These are phyloP conservation scores for Esperia sulphurella DNA, from an alignment of 2,888 invertebrate genomes.

Conservation along the genomic window DNA sequence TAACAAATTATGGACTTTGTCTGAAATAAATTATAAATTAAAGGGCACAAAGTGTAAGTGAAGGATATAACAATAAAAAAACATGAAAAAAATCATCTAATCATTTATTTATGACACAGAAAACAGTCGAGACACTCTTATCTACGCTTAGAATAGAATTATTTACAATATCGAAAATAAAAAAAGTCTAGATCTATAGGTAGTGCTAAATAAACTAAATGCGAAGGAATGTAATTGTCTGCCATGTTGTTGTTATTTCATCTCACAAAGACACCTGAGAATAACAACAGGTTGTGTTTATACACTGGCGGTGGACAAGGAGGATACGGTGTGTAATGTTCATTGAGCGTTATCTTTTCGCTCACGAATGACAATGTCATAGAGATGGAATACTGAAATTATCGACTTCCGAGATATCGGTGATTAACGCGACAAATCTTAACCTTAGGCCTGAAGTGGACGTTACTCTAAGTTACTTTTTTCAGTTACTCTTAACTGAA, in stretches of 20 bases:
- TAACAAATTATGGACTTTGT: too few species aligned
- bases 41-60: background rate
- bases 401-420: too few species aligned
- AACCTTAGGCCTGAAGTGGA: too few species aligned
- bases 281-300: too few species aligned
- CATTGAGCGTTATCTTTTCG: too few species aligned
- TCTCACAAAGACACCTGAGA: background rate
- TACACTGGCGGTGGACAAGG: too few species aligned
- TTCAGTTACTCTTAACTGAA: too few species aligned
- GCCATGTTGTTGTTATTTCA: background rate
- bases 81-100: constrained; percentile 23
- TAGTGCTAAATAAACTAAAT: constrained; percentile 38
- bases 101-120: constrained; percentile 32
- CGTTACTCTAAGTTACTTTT: too few species aligned
- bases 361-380: too few species aligned
- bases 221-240: constrained; percentile 57
- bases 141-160: background rate
- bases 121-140: background rate
- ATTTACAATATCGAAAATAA: constrained; percentile 1
- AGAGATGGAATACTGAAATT: too few species aligned
- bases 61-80: constrained; percentile 10
- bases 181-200: constrained; percentile 2
- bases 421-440: too few species aligned
- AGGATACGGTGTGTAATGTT: too few species aligned
- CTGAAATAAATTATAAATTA: background rate